Conservation (phyloP, 2,113 vertebrate genomes). For the Pholis gunnellus region DNA sequence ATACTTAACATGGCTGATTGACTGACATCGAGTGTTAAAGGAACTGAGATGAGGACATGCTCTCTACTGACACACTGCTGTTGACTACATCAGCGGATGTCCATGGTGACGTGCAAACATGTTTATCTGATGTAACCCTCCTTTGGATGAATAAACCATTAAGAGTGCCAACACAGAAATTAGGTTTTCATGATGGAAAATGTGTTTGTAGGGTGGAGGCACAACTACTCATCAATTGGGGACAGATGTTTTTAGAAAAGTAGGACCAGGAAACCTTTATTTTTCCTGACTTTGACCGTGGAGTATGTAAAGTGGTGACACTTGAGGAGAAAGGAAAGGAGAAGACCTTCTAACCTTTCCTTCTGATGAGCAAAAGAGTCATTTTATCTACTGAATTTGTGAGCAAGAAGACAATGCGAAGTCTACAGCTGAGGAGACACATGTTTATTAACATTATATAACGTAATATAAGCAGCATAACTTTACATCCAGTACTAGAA, state of each 20-base stretch:
- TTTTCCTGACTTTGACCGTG: background rate
- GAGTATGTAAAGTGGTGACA: background rate
- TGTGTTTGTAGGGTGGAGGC: background rate
- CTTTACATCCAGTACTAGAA: slow-evolving; percentile 2
- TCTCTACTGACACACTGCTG: background rate
- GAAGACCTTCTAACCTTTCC: background rate
- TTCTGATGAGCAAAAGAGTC: background rate
- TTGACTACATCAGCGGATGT: background rate
- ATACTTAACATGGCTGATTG: background rate
- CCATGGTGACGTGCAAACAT: slow-evolving; percentile 21
- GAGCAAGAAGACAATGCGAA: background rate
- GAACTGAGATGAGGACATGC: background rate
- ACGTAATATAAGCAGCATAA: slow-evolving; percentile 22
- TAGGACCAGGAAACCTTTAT: background rate
- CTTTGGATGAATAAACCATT: slow-evolving; percentile 2
- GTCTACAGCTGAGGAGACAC: background rate
- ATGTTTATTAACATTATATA: slow-evolving; percentile 32
- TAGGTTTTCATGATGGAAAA: background rate
- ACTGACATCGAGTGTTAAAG: background rate
- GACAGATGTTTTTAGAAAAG: background rate
- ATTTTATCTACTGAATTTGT: background rate
- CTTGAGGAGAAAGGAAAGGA: background rate
- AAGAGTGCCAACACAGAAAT: background rate
- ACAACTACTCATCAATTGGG: background rate
- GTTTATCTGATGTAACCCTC: slow-evolving; percentile 30